A percentile compares a stretch with the other conserved stretches of the same genome.
These are phyloP conservation scores for Danio rerio DNA, from an alignment of 2,113 vertebrate species.

Conservation along the genomic window GRCz12tu NC_133177.1:35202501-35203000, in stretches of 20 bases:
- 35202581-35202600: slow-evolving; percentile 85
- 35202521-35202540: slow-evolving; percentile 97
- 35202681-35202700: neutral
- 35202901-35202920: slow-evolving; percentile 30
- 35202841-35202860: slow-evolving; percentile 47
- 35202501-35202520: slow-evolving; percentile 97
- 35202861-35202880: slow-evolving; percentile 51
- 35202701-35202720: neutral
- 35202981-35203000: neutral
- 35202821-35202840: slow-evolving; percentile 31
- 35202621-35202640: slow-evolving; percentile 81
- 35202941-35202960: neutral
- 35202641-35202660: neutral
- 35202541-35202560: slow-evolving; percentile 97
- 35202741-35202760: slow-evolving; percentile 32
- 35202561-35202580: slow-evolving; percentile 97
- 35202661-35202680: neutral
- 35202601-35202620: slow-evolving; percentile 84
- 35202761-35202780: slow-evolving; percentile 18
- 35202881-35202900: slow-evolving; percentile 54
- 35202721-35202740: neutral
- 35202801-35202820: slow-evolving; percentile 17
- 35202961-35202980: neutral
- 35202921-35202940: slow-evolving; percentile 11
- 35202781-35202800: slow-evolving; percentile 12